phyloP scores from a whole-genome alignment of 2,113 vertebrate genomes.

The Cephalopholis sonnerati region DNA sequence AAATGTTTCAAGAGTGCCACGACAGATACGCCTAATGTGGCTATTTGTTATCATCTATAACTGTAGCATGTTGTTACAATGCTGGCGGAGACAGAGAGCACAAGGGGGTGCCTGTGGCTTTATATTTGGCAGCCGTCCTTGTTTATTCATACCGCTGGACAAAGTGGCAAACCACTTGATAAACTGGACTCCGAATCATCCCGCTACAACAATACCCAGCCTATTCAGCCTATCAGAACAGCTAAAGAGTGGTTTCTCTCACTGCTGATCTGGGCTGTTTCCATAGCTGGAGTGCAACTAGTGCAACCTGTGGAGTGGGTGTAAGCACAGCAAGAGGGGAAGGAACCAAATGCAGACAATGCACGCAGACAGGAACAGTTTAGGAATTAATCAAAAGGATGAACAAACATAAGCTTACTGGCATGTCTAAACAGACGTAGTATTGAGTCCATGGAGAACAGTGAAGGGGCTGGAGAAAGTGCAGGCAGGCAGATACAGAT shows the following conservation, averaged over 20 bases:
- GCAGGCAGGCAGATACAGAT: background rate
- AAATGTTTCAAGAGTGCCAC: slow-evolving; percentile 23
- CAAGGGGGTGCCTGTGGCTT: slow-evolving; percentile 16
- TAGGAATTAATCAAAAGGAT: background rate
- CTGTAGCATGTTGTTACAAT: slow-evolving; percentile 31
- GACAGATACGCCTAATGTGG: background rate
- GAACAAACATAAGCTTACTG: background rate
- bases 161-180: slow-evolving; percentile 31
- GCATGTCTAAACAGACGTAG: background rate
- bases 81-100: background rate
- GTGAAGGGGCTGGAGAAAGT: background rate
- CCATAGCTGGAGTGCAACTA: slow-evolving; percentile 11
- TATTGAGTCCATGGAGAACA: background rate
- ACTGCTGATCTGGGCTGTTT: slow-evolving; percentile 17
- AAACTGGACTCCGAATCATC: slow-evolving; percentile 45
- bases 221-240: slow-evolving; percentile 33
- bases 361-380: background rate
- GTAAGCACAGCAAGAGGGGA: background rate
- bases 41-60: slow-evolving; percentile 31
- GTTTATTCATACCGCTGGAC: slow-evolving; percentile 24
- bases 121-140: slow-evolving; percentile 31
- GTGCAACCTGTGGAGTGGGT: background rate
- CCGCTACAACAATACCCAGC: slow-evolving; percentile 45
- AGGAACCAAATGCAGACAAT: background rate
- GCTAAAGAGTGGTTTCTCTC: slow-evolving; percentile 33